Evolutionary conservation across 37 sponge, comb jelly and placozoan genomes (phyloP), one percentile per base, ranked within the genome.

Genomic region (Ianthella basta): DNA sequence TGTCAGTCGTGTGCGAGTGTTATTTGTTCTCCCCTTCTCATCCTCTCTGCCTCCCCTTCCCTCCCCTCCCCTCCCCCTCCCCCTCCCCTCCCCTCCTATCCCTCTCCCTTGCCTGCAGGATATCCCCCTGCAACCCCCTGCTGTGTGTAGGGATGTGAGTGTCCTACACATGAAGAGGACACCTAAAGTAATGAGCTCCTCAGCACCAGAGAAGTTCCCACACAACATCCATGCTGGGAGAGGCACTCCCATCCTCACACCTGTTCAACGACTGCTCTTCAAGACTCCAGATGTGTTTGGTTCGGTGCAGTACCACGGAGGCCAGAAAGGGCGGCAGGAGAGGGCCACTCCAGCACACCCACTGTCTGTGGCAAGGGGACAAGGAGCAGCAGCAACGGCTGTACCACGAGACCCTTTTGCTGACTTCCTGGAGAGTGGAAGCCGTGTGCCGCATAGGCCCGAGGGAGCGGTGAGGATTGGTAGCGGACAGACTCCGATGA

Each of bases 71-170:
- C 41, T 23, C 80, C 84, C 80, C 85, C 80, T 38, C 72, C 84
- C 37, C 84, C 89, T 19, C 30, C 85, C 37, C 84, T 84, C 57
- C 55, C 80, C 15, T 23, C 66, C 34, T 80, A 84, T 23, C 88
- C 88, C 18, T 41, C 25, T 38, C 59, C 38, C 39, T 18, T 64
- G 8, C 16, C 53, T 75, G 25, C 25, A 75, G 78, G 78, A 75
- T 23, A 75, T 75, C 1, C 78, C 78, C 0, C 25, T 50, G 1
- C 78, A 75, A 50, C n/a, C 38, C 12, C 78, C 78, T 40, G 78
- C 54, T 10, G 37, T 75, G 44, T 40, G 54, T 24, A 75, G 54
- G 53, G 37, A 75, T 3, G 24, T 50, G 78, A 50, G 54, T 53
- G 27, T n/a, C 29, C 15, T 50, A 3, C 41, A 39, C n/a, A 1